These are phyloP conservation scores for Zaprionus ghesquierei DNA, from an alignment of 1,140 invertebrate genomes.

Conservation along the genomic window DNA sequence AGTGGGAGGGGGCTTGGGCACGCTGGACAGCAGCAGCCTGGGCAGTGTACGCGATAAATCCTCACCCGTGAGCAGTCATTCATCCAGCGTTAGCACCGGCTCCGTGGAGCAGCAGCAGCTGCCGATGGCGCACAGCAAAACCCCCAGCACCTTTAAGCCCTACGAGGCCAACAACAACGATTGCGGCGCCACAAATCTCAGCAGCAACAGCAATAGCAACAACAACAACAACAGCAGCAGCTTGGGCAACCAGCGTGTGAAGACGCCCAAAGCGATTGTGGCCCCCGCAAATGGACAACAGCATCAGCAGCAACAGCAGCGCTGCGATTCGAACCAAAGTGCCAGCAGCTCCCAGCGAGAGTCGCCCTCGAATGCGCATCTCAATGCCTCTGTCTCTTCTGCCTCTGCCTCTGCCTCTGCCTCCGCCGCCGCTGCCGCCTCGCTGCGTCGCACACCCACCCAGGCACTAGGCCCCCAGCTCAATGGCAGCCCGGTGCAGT, in stretches of 20 bases:
- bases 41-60: conserved; percentile 85
- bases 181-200: conserved; percentile 78
- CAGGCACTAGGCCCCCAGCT: conserved; percentile 38
- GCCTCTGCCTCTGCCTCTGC: conserved; percentile 2
- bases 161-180: conserved; percentile 85
- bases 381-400: conserved; percentile 22
- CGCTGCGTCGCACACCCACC: conserved; percentile 60
- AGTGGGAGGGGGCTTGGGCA: conserved; percentile 24
- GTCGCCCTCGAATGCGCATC: conserved; percentile 54
- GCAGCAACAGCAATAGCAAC: conserved; percentile 75
- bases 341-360: conserved; percentile 79
- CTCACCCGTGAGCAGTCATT: conserved; percentile 83
- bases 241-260: conserved; percentile 50
- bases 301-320: conserved; percentile 39
- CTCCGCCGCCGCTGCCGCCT: not conserved
- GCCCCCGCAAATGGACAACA: conserved; percentile 16
- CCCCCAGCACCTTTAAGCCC: conserved; percentile 85
- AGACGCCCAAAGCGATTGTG: conserved; percentile 62
- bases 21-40: conserved; percentile 18
- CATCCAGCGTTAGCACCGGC: conserved; percentile 76
- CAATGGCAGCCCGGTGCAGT: conserved; percentile 73
- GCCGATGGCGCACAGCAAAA: conserved; percentile 61
- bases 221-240: conserved; percentile 37
- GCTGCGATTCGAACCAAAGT: conserved; percentile 82
- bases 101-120: conserved; percentile 81